Evolutionary conservation across 2,797 vertebrate species (phyloP).

Genomic region (Gallirallus australis): DNA sequence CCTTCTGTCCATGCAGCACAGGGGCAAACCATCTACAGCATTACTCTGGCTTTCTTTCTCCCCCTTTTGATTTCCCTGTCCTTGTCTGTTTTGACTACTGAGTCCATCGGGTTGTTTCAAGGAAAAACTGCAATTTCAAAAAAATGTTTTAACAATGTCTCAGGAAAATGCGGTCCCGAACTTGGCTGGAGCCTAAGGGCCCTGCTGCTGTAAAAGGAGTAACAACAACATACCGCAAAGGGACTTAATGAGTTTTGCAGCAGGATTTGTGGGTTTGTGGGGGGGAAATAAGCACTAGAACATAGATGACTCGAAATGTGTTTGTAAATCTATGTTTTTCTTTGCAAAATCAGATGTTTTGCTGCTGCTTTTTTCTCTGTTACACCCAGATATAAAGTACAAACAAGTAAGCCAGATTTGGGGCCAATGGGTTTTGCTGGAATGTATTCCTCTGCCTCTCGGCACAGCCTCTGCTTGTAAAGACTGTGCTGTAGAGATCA

Average conservation of each 20-base stretch:
- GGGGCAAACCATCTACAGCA: not conserved
- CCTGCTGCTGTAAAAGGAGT: not conserved
- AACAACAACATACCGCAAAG: not conserved
- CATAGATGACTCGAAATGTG: not conserved
- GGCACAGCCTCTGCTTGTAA: not conserved
- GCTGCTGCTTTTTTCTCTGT: not conserved
- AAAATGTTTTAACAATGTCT: not conserved
- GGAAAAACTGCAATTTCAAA: not conserved
- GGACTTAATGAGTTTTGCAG: not conserved
- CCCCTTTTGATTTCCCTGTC: not conserved
- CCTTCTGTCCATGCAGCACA: not conserved
- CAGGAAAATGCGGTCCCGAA: fast-evolving
- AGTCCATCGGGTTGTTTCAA: not conserved
- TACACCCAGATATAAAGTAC: not conserved
- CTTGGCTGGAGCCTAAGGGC: not conserved
- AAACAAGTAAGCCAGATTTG: not conserved
- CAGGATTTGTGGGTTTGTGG: not conserved
- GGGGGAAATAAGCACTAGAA: not conserved
- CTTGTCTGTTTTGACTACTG: not conserved
- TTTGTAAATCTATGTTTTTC: slow-evolving; percentile 19
- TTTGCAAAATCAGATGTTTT: slow-evolving; percentile 7
- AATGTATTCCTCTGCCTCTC: not conserved
- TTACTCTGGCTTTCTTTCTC: not conserved
- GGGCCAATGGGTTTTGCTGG: slow-evolving; percentile 3
- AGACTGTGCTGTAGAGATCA: not conserved